These are phyloP conservation scores for Melitaea cinxia DNA, from an alignment of 1,140 invertebrate genomes.

Conservation along the genomic window DNA sequence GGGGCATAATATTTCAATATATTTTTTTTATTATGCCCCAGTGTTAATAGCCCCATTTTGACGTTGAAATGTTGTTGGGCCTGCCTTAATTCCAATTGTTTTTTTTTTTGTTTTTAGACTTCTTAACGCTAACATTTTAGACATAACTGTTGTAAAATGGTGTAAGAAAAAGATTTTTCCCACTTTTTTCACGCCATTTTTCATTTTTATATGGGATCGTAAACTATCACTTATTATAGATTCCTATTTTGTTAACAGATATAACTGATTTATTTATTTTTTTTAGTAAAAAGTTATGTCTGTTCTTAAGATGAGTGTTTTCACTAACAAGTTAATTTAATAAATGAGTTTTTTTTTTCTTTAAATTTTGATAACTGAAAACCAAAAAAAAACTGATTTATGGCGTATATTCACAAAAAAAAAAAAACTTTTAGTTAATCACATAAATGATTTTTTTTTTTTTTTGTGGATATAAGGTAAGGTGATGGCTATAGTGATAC, in stretches of 20 bases:
- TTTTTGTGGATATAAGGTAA: slow-evolving; percentile 45
- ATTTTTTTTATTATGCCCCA: slow-evolving; percentile 30
- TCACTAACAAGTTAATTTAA: slow-evolving; percentile 37
- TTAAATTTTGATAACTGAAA: no score
- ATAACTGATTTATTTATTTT: slow-evolving; percentile 23
- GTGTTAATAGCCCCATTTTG: slow-evolving; percentile 39
- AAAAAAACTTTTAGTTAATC: not conserved
- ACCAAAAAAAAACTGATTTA: slow-evolving; percentile 28
- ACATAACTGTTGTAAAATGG: slow-evolving; percentile 29
- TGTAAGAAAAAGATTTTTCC: slow-evolving; percentile 2
- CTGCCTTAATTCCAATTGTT: slow-evolving; percentile 27
- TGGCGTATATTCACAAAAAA: slow-evolving; percentile 29
- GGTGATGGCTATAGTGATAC: slow-evolving; percentile 36
- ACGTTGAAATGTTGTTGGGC: slow-evolving; percentile 40
- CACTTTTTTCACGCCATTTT: slow-evolving; percentile 21
- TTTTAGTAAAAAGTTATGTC: slow-evolving; percentile 35
- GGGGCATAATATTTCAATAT: slow-evolving; percentile 35
- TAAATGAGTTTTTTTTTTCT: slow-evolving; percentile 22
- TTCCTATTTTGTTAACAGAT: slow-evolving; percentile 31
- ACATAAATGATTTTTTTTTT: slow-evolving; percentile 3
- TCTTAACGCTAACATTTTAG: slow-evolving; percentile 48
- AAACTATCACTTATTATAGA: slow-evolving; percentile 31
- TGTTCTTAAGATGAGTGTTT: slow-evolving; percentile 56
- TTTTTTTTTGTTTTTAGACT: slow-evolving; percentile 46
- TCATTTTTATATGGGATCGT: slow-evolving; percentile 31